These are phyloP conservation scores for Tiphia femorata DNA, from an alignment of 2,888 invertebrate species.

Conservation along the genomic window DNA sequence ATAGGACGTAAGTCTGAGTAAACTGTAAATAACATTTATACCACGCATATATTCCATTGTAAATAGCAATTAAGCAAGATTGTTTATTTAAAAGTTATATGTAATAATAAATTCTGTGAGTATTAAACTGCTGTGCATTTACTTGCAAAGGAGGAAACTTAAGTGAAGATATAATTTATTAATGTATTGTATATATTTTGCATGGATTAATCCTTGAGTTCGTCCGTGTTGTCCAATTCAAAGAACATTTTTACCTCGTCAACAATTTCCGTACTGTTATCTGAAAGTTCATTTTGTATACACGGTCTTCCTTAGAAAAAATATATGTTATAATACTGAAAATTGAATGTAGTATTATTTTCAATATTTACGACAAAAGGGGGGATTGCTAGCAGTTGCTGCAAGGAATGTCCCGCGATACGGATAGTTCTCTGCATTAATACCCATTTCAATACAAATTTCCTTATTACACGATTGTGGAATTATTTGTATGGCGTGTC, in stretches of 20 bases:
- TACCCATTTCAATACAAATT: conserved; percentile 73
- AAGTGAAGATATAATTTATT: not conserved
- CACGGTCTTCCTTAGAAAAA: too few species aligned
- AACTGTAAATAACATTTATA: conserved; percentile 28
- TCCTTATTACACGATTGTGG: conserved; percentile 63
- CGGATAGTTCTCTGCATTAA: conserved; percentile 67
- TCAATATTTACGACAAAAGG: conserved; percentile 71
- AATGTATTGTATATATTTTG: conserved; percentile 1
- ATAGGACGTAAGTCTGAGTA: not conserved
- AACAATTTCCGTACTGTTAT: conserved; percentile 21
- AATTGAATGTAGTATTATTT: not conserved
- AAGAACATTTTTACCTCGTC: conserved; percentile 34
- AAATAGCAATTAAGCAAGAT: conserved; percentile 29
- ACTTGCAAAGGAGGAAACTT: conserved; percentile 24
- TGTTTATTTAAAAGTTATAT: conserved; percentile 20
- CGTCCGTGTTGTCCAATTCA: conserved; percentile 26
- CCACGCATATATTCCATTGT: conserved; percentile 23
- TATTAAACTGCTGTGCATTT: conserved; percentile 27
- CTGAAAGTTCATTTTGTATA: too few species aligned
- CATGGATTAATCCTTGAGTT: conserved; percentile 26
- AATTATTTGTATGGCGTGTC: conserved; percentile 68
- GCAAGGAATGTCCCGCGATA: conserved; percentile 72
- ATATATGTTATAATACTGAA: not conserved
- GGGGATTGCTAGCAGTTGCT: conserved; percentile 70
- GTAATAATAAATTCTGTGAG: not conserved